Conservation (phyloP, 2,797 vertebrate species). For the Pithecia hirsuta region DNA sequence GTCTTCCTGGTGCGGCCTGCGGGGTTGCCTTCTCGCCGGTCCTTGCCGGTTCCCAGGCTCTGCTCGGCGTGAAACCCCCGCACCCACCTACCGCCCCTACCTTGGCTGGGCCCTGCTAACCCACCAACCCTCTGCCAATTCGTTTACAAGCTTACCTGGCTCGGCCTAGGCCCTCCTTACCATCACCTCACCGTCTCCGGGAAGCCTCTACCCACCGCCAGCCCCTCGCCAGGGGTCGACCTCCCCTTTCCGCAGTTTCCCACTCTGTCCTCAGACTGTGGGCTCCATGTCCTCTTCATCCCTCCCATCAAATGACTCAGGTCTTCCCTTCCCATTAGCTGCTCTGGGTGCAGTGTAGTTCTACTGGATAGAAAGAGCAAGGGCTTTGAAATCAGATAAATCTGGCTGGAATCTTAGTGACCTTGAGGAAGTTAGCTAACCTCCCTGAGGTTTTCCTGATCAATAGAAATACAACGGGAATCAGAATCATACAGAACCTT, state of each 20-base stretch:
- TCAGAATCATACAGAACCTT: background rate
- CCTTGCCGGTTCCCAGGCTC: background rate
- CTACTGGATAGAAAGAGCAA: background rate
- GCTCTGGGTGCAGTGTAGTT: background rate
- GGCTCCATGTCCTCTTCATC: background rate
- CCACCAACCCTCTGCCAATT: background rate
- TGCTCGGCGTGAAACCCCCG: background rate
- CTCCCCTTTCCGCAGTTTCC: background rate
- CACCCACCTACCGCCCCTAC: background rate
- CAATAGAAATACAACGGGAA: background rate
- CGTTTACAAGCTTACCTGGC: background rate
- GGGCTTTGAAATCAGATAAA: background rate
- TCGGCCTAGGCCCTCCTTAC: background rate
- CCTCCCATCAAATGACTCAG: background rate
- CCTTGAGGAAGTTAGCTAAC: constrained; percentile 46
- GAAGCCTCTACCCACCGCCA: background rate
- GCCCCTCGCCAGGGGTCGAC: too few relatives aligned
- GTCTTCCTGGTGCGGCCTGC: background rate
- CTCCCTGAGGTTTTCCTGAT: background rate
- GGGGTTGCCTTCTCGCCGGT: background rate
- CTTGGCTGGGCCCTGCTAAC: background rate
- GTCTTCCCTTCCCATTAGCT: background rate
- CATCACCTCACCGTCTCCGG: background rate
- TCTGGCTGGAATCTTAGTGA: constrained; percentile 11
- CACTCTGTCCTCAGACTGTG: background rate